These are phyloP conservation scores for Passer domesticus DNA, from an alignment of 2,113 vertebrate genomes.

Conservation along the genomic window DNA sequence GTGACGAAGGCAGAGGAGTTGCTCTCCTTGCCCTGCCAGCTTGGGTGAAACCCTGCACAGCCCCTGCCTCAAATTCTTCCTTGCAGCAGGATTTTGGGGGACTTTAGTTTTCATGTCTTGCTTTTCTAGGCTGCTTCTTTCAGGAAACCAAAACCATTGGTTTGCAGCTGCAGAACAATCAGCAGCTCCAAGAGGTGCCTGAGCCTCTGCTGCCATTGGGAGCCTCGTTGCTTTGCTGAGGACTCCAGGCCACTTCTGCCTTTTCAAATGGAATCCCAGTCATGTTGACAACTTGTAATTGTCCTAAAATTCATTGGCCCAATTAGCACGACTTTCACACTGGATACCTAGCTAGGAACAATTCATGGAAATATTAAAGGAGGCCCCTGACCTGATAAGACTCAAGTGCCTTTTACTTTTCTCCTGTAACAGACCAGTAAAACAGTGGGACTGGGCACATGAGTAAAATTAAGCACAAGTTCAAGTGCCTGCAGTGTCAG, in stretches of 20 bases:
- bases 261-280: conserved; percentile 12
- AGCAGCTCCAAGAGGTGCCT: background rate
- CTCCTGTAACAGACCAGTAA: background rate
- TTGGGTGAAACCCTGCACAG: background rate
- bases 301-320: conserved; percentile 47
- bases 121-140: background rate
- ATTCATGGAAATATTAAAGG: conserved; percentile 58
- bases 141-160: background rate
- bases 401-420: conserved; percentile 30
- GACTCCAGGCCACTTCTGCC: background rate
- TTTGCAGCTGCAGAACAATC: background rate
- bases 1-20: background rate
- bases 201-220: background rate
- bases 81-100: background rate
- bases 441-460: background rate
- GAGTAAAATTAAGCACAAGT: background rate
- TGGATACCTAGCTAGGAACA: conserved; percentile 42
- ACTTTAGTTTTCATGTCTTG: background rate
- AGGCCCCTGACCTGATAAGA: conserved; percentile 62
- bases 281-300: background rate
- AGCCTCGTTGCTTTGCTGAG: background rate
- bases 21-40: background rate
- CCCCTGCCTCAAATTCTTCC: background rate
- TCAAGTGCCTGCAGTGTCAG: background rate
- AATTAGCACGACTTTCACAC: conserved; percentile 11